These are phyloP conservation scores for Elymnias hypermnestra DNA, from an alignment of 1,140 invertebrate genomes.

Conservation along the genomic window DNA sequence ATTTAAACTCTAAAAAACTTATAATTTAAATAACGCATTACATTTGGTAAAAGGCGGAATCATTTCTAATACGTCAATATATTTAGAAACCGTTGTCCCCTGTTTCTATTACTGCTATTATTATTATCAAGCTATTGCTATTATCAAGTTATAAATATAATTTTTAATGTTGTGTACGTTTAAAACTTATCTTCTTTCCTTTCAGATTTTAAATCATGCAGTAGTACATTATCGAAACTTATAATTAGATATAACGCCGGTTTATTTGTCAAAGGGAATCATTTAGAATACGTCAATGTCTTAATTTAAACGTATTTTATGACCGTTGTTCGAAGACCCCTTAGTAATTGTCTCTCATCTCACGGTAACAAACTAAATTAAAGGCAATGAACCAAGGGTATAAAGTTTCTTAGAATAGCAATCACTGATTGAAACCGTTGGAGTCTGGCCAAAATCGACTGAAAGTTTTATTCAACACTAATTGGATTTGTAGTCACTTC, in stretches of 20 bases:
- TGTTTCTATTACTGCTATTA: too few relatives aligned
- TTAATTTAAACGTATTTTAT: slow-evolving; percentile 27
- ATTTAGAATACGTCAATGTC: slow-evolving; percentile 8
- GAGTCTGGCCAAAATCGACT: slow-evolving; percentile 49
- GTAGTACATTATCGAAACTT: not conserved
- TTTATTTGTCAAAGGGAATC: not conserved
- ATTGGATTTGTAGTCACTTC: slow-evolving; percentile 56
- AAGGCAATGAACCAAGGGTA: slow-evolving; percentile 30
- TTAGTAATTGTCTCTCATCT: slow-evolving; percentile 36
- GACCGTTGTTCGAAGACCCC: slow-evolving; percentile 33
- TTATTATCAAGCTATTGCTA: too few relatives aligned
- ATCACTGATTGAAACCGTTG: slow-evolving; percentile 52
- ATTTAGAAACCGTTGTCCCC: too few relatives aligned
- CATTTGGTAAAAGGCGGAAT: too few relatives aligned
- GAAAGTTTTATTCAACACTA: slow-evolving; percentile 55
- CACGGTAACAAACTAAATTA: slow-evolving; percentile 38
- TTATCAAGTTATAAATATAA: too few relatives aligned
- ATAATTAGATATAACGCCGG: not conserved
- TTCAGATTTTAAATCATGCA: not conserved
- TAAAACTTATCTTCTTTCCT: too few relatives aligned
- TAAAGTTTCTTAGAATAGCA: slow-evolving; percentile 41
- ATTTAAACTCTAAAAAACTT: too few relatives aligned
- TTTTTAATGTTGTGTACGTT: too few relatives aligned
- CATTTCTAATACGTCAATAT: too few relatives aligned
- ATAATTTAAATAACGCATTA: too few relatives aligned